Evolutionary conservation across 2,113 vertebrate genomes (phyloP).

Genomic region (Platanista minor): DNA sequence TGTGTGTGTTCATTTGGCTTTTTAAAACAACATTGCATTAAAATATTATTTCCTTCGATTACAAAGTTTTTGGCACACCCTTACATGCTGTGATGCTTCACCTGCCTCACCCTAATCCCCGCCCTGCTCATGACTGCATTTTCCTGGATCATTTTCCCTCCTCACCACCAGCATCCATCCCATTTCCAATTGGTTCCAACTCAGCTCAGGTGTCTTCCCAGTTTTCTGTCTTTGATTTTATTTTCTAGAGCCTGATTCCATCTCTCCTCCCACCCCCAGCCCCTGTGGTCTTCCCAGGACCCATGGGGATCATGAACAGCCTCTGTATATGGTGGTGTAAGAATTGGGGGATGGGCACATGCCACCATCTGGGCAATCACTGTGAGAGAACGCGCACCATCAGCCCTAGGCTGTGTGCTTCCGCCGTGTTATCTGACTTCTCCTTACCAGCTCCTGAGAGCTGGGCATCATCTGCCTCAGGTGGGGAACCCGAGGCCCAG

Average conservation of each 20-base stretch:
- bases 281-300: not conserved
- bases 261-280: not conserved
- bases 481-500: not conserved
- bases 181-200: not conserved
- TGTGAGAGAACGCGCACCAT: accelerated
- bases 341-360: not conserved
- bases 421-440: too few relatives aligned
- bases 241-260: not conserved
- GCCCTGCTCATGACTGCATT: not conserved
- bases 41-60: not conserved
- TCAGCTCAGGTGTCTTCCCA: not conserved
- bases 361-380: not conserved
- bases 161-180: not conserved
- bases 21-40: not conserved
- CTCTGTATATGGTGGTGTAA: accelerated
- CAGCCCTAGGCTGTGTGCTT: not conserved
- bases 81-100: not conserved
- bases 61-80: not conserved
- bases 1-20: not conserved
- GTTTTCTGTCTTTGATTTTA: not conserved
- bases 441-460: not conserved
- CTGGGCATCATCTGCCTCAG: not conserved
- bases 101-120: accelerated
- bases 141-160: not conserved
- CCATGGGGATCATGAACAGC: not conserved